A percentile compares a stretch with the other conserved stretches of the same genome.
These are phyloP conservation scores for Cinclus mexicanus DNA, from an alignment of 2,113 vertebrate genomes.

Conservation along the genomic window DNA sequence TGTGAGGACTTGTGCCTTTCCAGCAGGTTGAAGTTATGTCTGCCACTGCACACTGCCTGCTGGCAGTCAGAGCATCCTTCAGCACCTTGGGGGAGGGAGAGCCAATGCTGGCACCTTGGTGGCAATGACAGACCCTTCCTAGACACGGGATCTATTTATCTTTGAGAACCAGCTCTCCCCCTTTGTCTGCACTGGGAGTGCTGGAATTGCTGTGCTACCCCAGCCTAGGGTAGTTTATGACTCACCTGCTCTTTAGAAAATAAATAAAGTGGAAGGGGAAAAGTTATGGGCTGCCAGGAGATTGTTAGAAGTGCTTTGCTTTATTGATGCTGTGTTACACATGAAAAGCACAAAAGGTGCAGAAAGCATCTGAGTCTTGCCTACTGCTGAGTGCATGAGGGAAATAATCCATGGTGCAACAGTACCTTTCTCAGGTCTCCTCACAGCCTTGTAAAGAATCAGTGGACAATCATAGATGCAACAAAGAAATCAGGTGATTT, in stretches of 20 bases:
- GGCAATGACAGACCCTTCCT: background rate
- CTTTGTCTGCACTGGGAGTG: background rate
- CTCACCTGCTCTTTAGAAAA: background rate
- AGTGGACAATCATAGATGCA: background rate
- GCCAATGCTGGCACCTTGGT: background rate
- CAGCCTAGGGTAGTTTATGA: background rate
- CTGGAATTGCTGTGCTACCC: background rate
- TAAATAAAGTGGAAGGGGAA: background rate
- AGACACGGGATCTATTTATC: background rate
- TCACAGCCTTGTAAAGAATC: background rate
- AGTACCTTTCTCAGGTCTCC: background rate
- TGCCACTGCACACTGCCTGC: background rate
- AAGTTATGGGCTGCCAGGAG: background rate
- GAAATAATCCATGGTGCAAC: background rate
- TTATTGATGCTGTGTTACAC: constrained; percentile 33
- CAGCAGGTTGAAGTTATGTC: background rate
- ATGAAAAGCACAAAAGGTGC: constrained; percentile 34
- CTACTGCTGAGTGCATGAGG: background rate
- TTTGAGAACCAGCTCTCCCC: background rate
- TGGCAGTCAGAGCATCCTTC: background rate
- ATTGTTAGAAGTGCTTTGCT: constrained; percentile 14
- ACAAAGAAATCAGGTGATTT: background rate
- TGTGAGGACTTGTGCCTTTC: background rate
- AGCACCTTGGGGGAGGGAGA: background rate
- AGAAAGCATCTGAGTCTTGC: constrained; percentile 21